Evolutionary conservation across 2,888 invertebrate genomes (phyloP).

Genomic region (Drosophila villosipedis): DNA sequence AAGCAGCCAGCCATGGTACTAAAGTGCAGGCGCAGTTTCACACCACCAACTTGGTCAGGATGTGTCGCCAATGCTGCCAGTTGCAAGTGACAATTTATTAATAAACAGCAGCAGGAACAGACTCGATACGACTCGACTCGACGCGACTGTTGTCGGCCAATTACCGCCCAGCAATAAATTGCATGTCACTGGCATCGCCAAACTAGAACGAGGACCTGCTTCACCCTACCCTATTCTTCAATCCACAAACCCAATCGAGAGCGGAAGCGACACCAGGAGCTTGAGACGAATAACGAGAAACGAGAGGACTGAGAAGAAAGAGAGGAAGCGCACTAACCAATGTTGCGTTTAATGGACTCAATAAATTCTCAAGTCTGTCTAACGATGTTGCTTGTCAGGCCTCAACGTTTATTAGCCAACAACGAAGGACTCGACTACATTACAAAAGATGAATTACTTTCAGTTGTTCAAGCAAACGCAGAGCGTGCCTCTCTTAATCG

Average conservation of each 20-base stretch:
- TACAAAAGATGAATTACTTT: slow-evolving; percentile 37
- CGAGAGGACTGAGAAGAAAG: neutral
- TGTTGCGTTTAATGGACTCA: slow-evolving; percentile 76
- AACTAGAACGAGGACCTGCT: neutral
- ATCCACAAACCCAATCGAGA: slow-evolving; percentile 40
- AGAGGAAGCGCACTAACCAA: slow-evolving; percentile 37
- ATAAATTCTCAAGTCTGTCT: slow-evolving; percentile 71
- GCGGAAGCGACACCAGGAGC: slow-evolving; percentile 10
- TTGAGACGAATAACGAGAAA: slow-evolving; percentile 11
- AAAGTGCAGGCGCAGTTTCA: slow-evolving; percentile 23
- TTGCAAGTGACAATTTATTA: slow-evolving; percentile 81
- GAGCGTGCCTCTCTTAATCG: neutral
- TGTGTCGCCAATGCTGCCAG: slow-evolving; percentile 34
- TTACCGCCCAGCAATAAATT: slow-evolving; percentile 74
- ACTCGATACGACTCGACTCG: slow-evolving; percentile 21
- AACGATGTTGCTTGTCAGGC: slow-evolving; percentile 33
- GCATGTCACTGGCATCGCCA: slow-evolving; percentile 63
- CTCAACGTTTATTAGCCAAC: slow-evolving; percentile 39
- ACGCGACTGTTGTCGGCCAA: slow-evolving; percentile 57
- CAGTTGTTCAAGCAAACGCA: neutral
- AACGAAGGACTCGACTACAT: slow-evolving; percentile 18
- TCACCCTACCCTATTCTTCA: slow-evolving; percentile 10
- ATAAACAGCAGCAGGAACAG: slow-evolving; percentile 59
- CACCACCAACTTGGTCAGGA: slow-evolving; percentile 2
- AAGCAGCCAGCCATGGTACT: slow-evolving; percentile 39